Evolutionary conservation across 2,113 vertebrate species (phyloP).

Genomic region (Setophaga kirtlandii): DNA sequence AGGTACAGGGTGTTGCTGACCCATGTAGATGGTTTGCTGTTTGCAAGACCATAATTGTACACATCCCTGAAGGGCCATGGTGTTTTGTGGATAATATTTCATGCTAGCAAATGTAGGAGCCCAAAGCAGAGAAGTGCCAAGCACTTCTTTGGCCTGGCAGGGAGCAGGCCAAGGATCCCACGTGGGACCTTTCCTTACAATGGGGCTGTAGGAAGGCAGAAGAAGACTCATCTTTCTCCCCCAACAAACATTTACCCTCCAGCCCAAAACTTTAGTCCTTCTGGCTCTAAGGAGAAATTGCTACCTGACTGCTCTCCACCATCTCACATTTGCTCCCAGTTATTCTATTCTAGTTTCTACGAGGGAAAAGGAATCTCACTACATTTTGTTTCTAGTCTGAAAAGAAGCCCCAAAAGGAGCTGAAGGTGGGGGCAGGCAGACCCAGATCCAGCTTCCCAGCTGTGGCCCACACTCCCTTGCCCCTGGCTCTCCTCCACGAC

Average conservation of each 20-base stretch:
- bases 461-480: background rate
- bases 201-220: background rate
- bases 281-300: background rate
- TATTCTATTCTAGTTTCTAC: background rate
- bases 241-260: background rate
- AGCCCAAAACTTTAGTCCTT: background rate
- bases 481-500: background rate
- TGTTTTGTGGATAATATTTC: background rate
- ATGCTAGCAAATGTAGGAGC: rapidly evolving
- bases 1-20: background rate
- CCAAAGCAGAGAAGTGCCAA: background rate
- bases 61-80: background rate
- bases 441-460: background rate
- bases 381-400: background rate
- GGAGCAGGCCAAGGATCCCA: background rate
- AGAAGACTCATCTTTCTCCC: background rate
- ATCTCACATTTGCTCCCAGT: background rate
- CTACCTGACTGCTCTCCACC: background rate
- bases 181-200: background rate
- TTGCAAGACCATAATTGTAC: background rate
- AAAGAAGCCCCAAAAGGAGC: background rate
- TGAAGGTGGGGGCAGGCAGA: background rate
- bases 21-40: rapidly evolving
- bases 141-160: rapidly evolving
- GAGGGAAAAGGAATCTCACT: background rate